Base-by-base conservation (phyloP, 2,888 invertebrate genomes). In the Steromphala cineraria region DNA sequence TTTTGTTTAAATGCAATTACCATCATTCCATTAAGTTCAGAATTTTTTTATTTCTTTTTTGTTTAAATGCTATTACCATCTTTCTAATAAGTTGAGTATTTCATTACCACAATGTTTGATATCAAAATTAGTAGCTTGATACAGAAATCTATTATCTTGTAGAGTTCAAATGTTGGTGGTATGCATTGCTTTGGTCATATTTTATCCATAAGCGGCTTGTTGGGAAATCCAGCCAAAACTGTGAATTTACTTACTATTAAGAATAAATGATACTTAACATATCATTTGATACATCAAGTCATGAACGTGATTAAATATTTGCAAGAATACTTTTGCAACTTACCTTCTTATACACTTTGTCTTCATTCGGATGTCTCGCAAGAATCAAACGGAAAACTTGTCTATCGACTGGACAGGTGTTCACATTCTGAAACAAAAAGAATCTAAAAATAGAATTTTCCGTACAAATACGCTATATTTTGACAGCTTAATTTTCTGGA, bases 321-420 rank as follows among this genome's bases (percentile, higher is more conserved):
- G 36, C 13, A 46, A 46, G 1, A 8, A 8, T 46, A 4, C 7
- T 36, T 4, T 46, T 8, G 46, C 4, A 46, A 17, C 95, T 95
- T 81, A 97, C 95, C 83, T 95, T 95, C 82, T 95, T 91, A 67
- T 91, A 88, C 80, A 95, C 94, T 85, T 94, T 94, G 1, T 97
- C 96, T 52, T 95, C 95, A 0, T 95, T 94, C 90, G 95, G 95
- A 67, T 95, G 94, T 83, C 96, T 95, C 53, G 97, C 97, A 79
- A 96, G 94, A 83, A 98, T 97, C 67, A 95, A 94, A 81, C 95
- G 95, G 93, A 98, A 99, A 53, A 95, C 95, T 87, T 96, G 95
- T 56, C 98, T 95, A 94, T 98, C 98, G 53, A 98, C 96, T 0
- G 98, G 99, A 93, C 99, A 99, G 1, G 98, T 98, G 92, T 98